Base-by-base conservation (phyloP, 2,797 vertebrate genomes). In the Naso thynnoides region DNA sequence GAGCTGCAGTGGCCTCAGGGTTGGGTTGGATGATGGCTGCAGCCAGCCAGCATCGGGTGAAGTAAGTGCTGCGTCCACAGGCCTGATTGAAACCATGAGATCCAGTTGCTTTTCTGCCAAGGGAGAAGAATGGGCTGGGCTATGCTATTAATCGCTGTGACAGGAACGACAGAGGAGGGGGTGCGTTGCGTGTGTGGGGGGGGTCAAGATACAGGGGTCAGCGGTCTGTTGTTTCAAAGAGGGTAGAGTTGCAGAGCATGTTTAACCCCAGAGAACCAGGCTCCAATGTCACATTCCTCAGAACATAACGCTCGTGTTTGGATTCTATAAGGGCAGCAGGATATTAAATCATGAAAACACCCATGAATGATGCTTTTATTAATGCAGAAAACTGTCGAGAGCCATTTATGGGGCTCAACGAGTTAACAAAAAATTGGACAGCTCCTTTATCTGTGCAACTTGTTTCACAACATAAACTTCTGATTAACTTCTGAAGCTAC, bases 151-250 rank as follows among this genome's bases (percentile, higher is more conserved):
- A 90, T 91, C 79, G 86, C 77, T 39, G 61, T 86, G 91, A 89
- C 89, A 87, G 82, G 76, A 89, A 78, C 72, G 57, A 78, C 55
- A 41, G 59, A 64, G 69, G 76, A 33, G 74, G 71, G 23, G 29
- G 23, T 26, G 13, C 16, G 53, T 23, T 18, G 24, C 19, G 45
- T 5, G 21, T 44, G 39, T 19, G 59, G 53, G 50, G 56, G 13
- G 79, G 74, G 84, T 86, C 81, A 83, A 70, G 78, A 87, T 79
- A 75, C 84, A 39, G 75, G 83, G 90, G 90, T 90, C 87, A 89
- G 83, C 47, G 15, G 77, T 83, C 79, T 92, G 91, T 92, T 92
- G 90, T 93, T 91, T 91, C 89, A 91, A 79, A 86, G 79, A 71
- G 80, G 68, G 75, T 93, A 72, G 87, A 84, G 84, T 93, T 92